phyloP scores from a whole-genome alignment of 2,888 invertebrate species.

The Acrobasis suavella region DNA sequence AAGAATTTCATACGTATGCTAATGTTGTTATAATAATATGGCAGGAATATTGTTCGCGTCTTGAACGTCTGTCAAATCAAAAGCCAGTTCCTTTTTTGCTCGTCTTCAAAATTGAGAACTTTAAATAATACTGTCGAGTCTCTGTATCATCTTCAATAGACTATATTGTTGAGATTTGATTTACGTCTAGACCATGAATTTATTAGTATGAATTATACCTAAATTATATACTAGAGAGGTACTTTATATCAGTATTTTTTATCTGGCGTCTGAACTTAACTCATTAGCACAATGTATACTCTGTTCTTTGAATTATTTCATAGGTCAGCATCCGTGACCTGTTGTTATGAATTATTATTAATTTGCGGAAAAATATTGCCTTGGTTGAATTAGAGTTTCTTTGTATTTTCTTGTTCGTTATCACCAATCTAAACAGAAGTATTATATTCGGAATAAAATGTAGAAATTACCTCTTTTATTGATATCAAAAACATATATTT shows the following conservation, averaged over 20 bases:
- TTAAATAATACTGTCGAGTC: conserved; percentile 1
- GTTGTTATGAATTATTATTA: conserved; percentile 9
- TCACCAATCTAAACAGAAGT: not conserved
- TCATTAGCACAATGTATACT: conserved; percentile 13
- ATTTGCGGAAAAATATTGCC: conserved; percentile 10
- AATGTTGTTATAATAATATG: no score
- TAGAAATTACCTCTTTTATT: not conserved
- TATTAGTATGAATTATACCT: not conserved
- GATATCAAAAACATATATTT: no score
- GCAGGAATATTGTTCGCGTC: not conserved
- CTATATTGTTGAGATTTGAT: conserved; percentile 4
- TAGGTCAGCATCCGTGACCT: conserved; percentile 7
- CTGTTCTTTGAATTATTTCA: conserved; percentile 18
- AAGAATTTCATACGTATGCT: not conserved
- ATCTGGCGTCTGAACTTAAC: conserved; percentile 1
- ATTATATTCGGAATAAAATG: not conserved
- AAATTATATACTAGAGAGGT: conserved; percentile 12
- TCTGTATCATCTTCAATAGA: conserved; percentile 12
- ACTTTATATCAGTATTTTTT: conserved; percentile 13
- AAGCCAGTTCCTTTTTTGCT: not conserved
- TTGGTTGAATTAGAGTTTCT: not conserved
- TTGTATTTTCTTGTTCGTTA: not conserved
- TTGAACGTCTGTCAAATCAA: not conserved
- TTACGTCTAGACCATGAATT: conserved; percentile 2
- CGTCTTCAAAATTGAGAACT: not conserved